Evolutionary conservation across 1,140 invertebrate genomes (phyloP), one percentile per base, ranked within the genome.

Genomic region (Maniola jurtina): DNA sequence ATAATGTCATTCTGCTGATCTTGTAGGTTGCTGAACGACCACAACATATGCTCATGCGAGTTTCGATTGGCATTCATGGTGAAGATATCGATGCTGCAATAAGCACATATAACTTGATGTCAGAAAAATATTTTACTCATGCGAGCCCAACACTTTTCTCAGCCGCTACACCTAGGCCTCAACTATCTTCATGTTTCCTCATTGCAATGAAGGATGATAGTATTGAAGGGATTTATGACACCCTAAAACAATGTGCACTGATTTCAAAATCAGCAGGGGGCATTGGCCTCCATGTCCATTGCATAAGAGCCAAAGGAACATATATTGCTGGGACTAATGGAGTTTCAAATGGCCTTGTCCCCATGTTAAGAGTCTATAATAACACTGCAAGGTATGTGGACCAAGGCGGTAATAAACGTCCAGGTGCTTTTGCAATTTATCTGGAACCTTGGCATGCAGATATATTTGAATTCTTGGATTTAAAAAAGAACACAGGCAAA

Each of bases 391-490:
- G 97, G 72, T 99, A 99, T 92, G 98, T 99, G 0, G 98, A 99
- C 91, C 99, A 99, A 92, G 98, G 98, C 36, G 98, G 98, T 33
- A 99, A 99, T 80, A 99, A 99, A 90, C 92, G 98, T 71, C 98
- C 98, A n/a, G 98, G 98, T 38, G 98, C 98, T n/a, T 99, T 99
- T 93, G 98, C 99, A 13, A 95, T 99, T 66, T 99, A 99, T 82
- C 81, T 99, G 16, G 99, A 99, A 88, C 99, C 99, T 3, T 99
- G 99, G 99, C 99, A 99, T 92, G 95, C 98, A 0, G 98, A 99
- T 89, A 93, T 99, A 57, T 98, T 99, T 88, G 97, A 98, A 64
- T 99, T 99, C 91, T 88, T 99, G 50, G 96, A 99, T 83, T 91
- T 99, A 38, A 97, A 96, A 72, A 99, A 98, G 80, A 99, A 99